These are phyloP conservation scores for Shargacucullia verbasci DNA, from an alignment of 2,888 invertebrate species.

Conservation along the genomic window DNA sequence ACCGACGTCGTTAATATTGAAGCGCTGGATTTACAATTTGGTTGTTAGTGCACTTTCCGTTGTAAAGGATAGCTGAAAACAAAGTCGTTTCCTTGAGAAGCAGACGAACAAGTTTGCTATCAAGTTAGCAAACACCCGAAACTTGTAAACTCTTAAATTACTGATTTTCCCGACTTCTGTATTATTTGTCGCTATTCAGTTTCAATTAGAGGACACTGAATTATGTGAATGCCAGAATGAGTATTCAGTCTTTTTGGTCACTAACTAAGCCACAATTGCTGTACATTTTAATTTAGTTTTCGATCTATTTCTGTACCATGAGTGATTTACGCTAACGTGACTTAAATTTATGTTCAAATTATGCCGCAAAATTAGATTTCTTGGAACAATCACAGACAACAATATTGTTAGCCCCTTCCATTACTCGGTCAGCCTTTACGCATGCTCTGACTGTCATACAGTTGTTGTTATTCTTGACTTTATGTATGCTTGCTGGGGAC, in stretches of 20 bases:
- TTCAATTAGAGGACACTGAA: constrained; percentile 46
- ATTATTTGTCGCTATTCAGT: constrained; percentile 43
- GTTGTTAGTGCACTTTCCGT: constrained; percentile 35
- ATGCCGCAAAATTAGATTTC: constrained; percentile 61
- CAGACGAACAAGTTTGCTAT: constrained; percentile 31
- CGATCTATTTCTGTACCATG: constrained; percentile 56
- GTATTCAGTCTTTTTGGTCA: constrained; percentile 23
- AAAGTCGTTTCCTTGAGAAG: constrained; percentile 24
- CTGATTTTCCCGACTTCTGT: constrained; percentile 18
- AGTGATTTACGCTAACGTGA: constrained; percentile 65
- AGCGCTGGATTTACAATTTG: constrained; percentile 37
- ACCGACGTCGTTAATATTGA: constrained; percentile 36
- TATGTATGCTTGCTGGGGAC: constrained; percentile 51
- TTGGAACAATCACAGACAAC: constrained; percentile 52
- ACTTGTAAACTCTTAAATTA: constrained; percentile 38
- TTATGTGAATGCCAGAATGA: constrained; percentile 39
- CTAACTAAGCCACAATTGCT: constrained; percentile 40
- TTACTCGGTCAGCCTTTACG: constrained; percentile 25
- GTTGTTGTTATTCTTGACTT: constrained; percentile 59
- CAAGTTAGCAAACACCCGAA: constrained; percentile 27
- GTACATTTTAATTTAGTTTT: constrained; percentile 41
- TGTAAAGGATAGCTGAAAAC: constrained; percentile 39
- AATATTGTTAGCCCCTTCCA: constrained; percentile 41
- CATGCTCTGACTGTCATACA: constrained; percentile 42
- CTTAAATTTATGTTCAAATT: constrained; percentile 68